Evolutionary conservation across 2,888 invertebrate genomes (phyloP), one percentile per base, ranked within the genome.

Genomic region (Calliphora vomitoria): DNA sequence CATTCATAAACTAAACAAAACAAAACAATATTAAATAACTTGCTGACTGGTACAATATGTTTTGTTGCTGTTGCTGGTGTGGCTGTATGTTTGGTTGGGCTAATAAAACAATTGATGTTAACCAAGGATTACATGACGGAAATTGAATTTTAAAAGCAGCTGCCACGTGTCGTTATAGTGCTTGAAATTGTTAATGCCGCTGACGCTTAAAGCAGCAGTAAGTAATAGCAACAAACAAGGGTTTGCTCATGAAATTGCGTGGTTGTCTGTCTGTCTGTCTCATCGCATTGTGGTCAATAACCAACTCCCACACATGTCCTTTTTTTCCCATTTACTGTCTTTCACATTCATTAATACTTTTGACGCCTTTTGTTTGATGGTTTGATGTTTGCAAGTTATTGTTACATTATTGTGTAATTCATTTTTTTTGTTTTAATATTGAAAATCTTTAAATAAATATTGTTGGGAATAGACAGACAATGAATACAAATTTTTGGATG

Each of bases 121-220:
- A 84, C 86, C 86, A 84, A 79, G 82, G 88, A 89, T 89, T 89
- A 86, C 89, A 89, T 87, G 83, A 89, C 93, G 93, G 92, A 93
- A 93, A 93, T 93, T 93, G 93, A 93, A 93, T 93, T 92, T 93
- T 90, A 92, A 93, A 93, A 93, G 93, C 92, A 93, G 92, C 93
- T 93, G 93, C 91, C 93, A 93, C 93, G 93, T 93, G 93, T 93
- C 93, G 88, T 90, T 92, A 91, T 91, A 92, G 92, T 92, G 92
- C 92, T 92, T 91, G 90, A 92, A 91, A 92, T 90, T 92, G 92
- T 92, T 90, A 92, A 91, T 80, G 82, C 80, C 82, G 82, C 75
- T 82, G 80, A 50, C n/a, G 55, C n/a, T 18, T 18, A 18, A 50
- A 72, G 41, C 50, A 55, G 69, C 53, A 50, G 44, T 68, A 74